Evolutionary conservation across 2,113 vertebrate genomes (phyloP).

Genomic region (Ptychochromis oligacanthus): DNA sequence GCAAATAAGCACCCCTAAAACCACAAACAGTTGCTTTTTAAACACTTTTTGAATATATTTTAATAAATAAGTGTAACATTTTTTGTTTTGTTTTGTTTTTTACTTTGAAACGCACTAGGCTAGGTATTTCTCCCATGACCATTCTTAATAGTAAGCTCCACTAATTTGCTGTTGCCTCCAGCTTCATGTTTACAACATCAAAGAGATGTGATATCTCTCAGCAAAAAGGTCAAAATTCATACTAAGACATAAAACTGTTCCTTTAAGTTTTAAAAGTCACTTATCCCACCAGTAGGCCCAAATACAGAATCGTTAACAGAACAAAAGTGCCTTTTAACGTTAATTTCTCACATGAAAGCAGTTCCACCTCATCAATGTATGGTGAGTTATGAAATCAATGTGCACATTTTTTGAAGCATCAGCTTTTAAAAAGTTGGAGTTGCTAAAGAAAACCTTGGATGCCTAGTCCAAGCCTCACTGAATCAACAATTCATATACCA

Average conservation of each 20-base stretch:
- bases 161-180: background rate
- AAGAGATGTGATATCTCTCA: background rate
- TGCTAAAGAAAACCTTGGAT: no score
- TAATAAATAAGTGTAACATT: background rate
- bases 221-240: background rate
- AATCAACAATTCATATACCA: background rate
- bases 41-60: background rate
- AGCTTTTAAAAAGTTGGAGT: no score
- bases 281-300: no score
- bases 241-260: rapidly evolving
- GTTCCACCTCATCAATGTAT: no score
- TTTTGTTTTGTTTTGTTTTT: background rate
- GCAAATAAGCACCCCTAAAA: background rate
- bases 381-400: no score
- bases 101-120: background rate
- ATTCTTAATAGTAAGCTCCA: background rate
- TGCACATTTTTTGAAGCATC: no score
- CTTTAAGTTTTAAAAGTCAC: background rate
- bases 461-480: background rate
- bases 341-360: background rate
- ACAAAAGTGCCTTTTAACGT: background rate
- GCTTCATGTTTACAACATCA: background rate
- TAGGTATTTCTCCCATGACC: background rate
- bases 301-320: background rate
- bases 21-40: background rate